Conservation (phyloP, 2,888 invertebrate genomes). For the Platycheirus rosarum region DNA sequence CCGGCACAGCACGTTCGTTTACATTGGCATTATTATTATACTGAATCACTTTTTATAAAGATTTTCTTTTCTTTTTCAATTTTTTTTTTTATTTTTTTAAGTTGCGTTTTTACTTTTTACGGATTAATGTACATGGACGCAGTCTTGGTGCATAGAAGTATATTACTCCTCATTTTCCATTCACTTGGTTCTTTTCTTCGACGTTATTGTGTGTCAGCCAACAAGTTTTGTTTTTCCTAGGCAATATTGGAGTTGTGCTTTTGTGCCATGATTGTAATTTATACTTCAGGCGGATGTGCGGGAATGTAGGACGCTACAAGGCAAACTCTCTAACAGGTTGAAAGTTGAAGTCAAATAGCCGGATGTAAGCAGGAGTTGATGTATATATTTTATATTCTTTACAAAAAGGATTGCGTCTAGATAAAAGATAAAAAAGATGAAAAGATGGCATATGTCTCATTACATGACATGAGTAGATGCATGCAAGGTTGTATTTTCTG, state of each 20-base stretch:
- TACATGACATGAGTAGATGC: no score
- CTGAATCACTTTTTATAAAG: conserved; percentile 30
- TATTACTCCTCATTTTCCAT: conserved; percentile 42
- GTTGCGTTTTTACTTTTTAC: conserved; percentile 51
- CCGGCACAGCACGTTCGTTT: conserved; percentile 29
- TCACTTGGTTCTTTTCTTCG: conserved; percentile 41
- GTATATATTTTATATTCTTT: neutral
- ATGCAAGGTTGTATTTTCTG: no score
- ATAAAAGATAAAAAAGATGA: neutral
- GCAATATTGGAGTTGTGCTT: conserved; percentile 49
- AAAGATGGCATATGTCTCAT: conserved; percentile 18
- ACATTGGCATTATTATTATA: conserved; percentile 31
- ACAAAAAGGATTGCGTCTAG: conserved; percentile 21
- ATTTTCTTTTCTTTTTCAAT: conserved; percentile 24
- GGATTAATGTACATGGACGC: conserved; percentile 35
- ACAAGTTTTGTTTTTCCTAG: conserved; percentile 35
- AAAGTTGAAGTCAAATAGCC: conserved; percentile 46
- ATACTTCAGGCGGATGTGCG: conserved; percentile 59
- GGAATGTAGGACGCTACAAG: conserved; percentile 56
- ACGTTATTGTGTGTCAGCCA: conserved; percentile 63
- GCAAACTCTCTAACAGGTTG: conserved; percentile 64
- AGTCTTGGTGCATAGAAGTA: conserved; percentile 15
- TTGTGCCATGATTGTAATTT: conserved; percentile 41
- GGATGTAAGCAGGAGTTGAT: conserved; percentile 42
- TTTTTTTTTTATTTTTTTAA: conserved; percentile 2